Evolutionary conservation across 92 coral and sea anemone species (phyloP).

Genomic region (Muricea muricata): DNA sequence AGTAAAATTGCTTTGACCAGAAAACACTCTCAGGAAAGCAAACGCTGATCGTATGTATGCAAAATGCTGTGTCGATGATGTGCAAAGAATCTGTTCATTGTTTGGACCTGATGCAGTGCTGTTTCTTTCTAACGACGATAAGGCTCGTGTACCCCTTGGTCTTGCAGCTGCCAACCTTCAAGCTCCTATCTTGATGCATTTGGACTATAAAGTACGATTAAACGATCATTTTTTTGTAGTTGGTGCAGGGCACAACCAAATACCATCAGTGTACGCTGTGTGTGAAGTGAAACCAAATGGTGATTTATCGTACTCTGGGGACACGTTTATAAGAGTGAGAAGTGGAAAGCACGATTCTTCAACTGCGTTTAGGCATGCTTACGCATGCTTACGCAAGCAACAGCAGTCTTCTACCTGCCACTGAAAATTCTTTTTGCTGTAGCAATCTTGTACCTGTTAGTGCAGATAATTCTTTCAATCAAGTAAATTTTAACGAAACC

Average conservation of each 20-base stretch:
- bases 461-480: not conserved
- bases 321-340: constrained; percentile 19
- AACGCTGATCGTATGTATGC: constrained; percentile 4
- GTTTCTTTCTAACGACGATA: constrained; percentile 13
- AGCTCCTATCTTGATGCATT: constrained; percentile 16
- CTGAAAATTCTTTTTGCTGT: too few species aligned
- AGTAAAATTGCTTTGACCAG: constrained; percentile 16
- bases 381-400: too few species aligned
- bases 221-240: constrained; percentile 18
- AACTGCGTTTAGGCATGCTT: constrained; percentile 12
- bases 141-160: constrained; percentile 14
- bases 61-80: not conserved
- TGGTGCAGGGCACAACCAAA: not conserved
- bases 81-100: constrained; percentile 18
- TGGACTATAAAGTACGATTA: constrained; percentile 17
- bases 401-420: too few species aligned
- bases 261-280: constrained; percentile 24
- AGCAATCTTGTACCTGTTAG: not conserved
- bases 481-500: not conserved
- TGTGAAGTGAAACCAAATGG: constrained; percentile 5
- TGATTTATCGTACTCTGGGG: constrained; percentile 6
- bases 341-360: constrained; percentile 19
- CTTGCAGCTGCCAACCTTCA: not conserved
- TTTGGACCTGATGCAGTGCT: constrained; percentile 4
- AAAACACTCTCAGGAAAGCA: constrained; percentile 25